Evolutionary conservation across 2,113 vertebrate genomes (phyloP), one percentile per base, ranked within the genome.

Genomic region (Datnioides undecimradiatus): DNA sequence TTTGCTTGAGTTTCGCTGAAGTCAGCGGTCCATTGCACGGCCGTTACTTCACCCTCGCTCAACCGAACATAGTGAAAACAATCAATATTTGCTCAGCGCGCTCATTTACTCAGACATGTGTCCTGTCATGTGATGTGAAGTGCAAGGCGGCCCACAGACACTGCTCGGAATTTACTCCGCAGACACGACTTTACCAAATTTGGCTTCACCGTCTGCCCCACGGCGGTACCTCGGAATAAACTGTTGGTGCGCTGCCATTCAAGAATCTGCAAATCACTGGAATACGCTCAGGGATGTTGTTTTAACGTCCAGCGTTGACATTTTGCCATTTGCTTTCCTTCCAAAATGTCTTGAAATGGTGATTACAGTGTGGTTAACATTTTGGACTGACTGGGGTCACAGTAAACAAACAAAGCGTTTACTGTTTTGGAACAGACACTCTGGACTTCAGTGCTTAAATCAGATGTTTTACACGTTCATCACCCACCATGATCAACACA

Each of bases 61-160:
- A 66, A 64, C 38, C 8, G 29, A 27, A 36, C 6, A 11, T 34
- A 27, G 31, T 51, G 73, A 76, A 67, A 58, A 58, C 33, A 58
- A 48, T 67, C 31, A 48, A 66, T 57, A 66, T 66, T 66, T 76
- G 52, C 63, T 38, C 40, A 29, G 41, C 63, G 21, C 46, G 25
- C 38, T 55, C 27, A 65, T 65, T 54, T 31, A 43, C 48, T 34
- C 3, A 21, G 29, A 55, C 73, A 55, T 64, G 49, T 57, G 49
- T 38, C 67, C 60, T 65, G 38, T 46, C 60, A 25, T 65, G 60
- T n/a, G n/a, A n/a, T n/a, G n/a, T n/a, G n/a, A n/a, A n/a, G n/a
- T n/a, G n/a, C n/a, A n/a, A n/a, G n/a, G n/a, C n/a, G n/a, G n/a
- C n/a, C n/a, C n/a, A 12, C 17, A n/a, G 3, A 31, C 19, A 52